Evolutionary conservation across 2,888 invertebrate genomes (phyloP), one percentile per base, ranked within the genome.

Genomic region (Leucozona laternaria): DNA sequence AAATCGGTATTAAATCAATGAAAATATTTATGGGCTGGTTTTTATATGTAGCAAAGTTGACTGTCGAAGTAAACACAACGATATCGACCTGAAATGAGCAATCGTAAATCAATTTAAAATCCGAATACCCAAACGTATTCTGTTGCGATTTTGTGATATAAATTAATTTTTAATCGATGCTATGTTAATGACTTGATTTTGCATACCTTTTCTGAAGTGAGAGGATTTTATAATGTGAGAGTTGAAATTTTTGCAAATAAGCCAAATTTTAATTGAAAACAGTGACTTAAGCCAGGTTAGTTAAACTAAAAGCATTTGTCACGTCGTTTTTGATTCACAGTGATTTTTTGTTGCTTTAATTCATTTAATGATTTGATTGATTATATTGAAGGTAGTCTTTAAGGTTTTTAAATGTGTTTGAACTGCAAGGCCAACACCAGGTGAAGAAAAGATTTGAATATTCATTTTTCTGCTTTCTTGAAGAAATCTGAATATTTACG

Each of bases 81-180:
- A 31, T 31, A 17, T 57, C 11, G 34, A 57, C 31, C 11, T 31
- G 17, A 11, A 57, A 17, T 11, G 6, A 57, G 11, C 31, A 10
- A 48, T 66, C 48, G 66, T 66, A 48, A 66, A 66, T 66, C 66
- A 66, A 66, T 48, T 31, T 15, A 15, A 31, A 43, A 62, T 11
- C 6, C 40, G 55, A 28, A 55, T 55, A 55, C 20, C 3, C 3
- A 10, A 4, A 25, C 3, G 50, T 53, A 7, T 25, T 53, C 15
- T 25, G 6, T 53, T 53, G 7, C 6, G 25, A 53, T 25, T 0
- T 53, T 45, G 7, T n/a, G 2, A 43, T 43, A 55, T 31, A 10
- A 55, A 62, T 20, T 22, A 7, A 22, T 25, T 40, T 60, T 60
- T 20, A 60, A 40, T 40, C 20, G 15, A 13, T n/a, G 15, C 7